phyloP scores from a whole-genome alignment of 1,140 invertebrate genomes.

The Sinella curviseta region DNA sequence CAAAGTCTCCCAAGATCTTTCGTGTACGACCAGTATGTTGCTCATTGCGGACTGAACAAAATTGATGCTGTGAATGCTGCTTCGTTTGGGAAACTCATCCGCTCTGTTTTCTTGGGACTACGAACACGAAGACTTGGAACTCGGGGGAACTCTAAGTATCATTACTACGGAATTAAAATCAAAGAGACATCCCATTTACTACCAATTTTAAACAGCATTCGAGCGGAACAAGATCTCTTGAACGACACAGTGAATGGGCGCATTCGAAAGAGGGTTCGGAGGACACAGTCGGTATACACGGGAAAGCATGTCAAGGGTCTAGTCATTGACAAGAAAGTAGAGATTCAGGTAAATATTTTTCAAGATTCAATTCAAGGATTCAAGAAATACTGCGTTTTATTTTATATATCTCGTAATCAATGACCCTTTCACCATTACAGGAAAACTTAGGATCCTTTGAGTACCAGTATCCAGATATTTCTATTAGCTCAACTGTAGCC shows the following conservation, averaged over 20 bases:
- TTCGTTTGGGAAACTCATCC: constrained; percentile 67
- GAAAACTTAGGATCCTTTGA: constrained; percentile 11
- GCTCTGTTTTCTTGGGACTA: constrained; percentile 65
- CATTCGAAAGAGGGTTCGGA: not conserved
- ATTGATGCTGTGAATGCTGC: constrained; percentile 68
- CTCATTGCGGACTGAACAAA: constrained; percentile 62
- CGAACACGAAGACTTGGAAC: constrained; percentile 65
- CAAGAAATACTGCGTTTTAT: not conserved
- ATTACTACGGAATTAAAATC: constrained; percentile 39
- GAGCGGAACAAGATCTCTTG: not conserved
- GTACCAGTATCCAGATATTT: constrained; percentile 9
- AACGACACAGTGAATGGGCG: constrained; percentile 12
- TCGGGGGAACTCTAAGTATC: constrained; percentile 53
- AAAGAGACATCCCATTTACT: constrained; percentile 21
- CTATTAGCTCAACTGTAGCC: not conserved
- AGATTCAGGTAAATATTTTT: constrained; percentile 1
- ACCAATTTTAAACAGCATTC: not conserved
- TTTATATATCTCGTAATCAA: not conserved
- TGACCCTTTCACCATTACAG: too few relatives aligned
- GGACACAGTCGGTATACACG: constrained; percentile 10
- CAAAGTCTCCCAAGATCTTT: constrained; percentile 64
- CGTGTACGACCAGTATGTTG: constrained; percentile 65
- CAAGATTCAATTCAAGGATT: not conserved
- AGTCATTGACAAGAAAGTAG: constrained; percentile 11
- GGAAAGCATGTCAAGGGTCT: constrained; percentile 17